These are phyloP conservation scores for Zosterops japonicus DNA, from an alignment of 2,113 vertebrate genomes.

Conservation along the genomic window DNA sequence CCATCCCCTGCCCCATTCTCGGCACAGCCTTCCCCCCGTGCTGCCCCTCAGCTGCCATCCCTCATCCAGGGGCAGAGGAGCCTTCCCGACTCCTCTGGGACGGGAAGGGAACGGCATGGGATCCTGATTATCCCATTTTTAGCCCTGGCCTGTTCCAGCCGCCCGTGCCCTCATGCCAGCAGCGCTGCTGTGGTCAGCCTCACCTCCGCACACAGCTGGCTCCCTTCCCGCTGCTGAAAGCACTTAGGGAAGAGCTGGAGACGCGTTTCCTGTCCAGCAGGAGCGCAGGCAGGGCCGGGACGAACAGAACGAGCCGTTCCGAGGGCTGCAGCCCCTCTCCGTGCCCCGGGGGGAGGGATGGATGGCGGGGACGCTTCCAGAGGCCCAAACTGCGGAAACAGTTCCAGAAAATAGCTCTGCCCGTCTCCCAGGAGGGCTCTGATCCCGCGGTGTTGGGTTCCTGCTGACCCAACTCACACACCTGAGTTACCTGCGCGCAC, in stretches of 20 bases:
- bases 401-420: background rate
- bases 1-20: too few species aligned
- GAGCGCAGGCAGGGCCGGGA: background rate
- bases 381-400: rapidly evolving
- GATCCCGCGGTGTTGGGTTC: background rate
- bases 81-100: too few species aligned
- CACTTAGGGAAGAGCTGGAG: background rate
- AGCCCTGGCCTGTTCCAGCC: too few species aligned
- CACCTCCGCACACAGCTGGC: rapidly evolving
- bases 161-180: too few species aligned
- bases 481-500: background rate
- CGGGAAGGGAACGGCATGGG: too few species aligned
- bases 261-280: background rate
- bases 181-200: background rate
- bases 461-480: background rate
- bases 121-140: too few species aligned
- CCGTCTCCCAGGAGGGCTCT: background rate
- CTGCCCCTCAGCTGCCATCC: too few species aligned
- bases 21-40: too few species aligned
- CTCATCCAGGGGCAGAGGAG: too few species aligned
- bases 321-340: background rate
- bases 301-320: background rate
- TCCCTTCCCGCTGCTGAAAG: background rate
- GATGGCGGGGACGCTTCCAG: background rate
- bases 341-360: background rate